Conservation (phyloP, 2,888 invertebrate genomes). For the Meganola albula region DNA sequence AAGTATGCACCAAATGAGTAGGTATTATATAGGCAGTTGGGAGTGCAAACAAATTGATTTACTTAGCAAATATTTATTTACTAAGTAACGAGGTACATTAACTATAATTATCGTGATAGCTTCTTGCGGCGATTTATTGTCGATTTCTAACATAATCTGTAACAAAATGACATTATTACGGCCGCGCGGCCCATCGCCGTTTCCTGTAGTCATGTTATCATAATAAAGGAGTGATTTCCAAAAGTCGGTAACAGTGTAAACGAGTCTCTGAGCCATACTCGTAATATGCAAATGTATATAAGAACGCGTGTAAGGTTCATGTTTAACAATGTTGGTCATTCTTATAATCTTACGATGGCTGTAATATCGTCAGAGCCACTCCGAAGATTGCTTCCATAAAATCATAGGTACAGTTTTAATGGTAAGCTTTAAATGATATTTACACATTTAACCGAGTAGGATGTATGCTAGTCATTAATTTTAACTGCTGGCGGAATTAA, state of each 20-base stretch:
- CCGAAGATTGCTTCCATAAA: slow-evolving; percentile 13
- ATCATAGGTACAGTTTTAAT: too few relatives aligned
- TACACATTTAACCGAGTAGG: too few relatives aligned
- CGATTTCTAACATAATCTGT: slow-evolving; percentile 42
- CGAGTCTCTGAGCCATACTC: slow-evolving; percentile 19
- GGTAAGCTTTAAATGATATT: too few relatives aligned
- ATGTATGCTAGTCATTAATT: too few relatives aligned
- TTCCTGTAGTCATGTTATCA: slow-evolving; percentile 37
- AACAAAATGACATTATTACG: slow-evolving; percentile 45
- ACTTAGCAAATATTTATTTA: slow-evolving; percentile 7
- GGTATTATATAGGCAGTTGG: too few relatives aligned
- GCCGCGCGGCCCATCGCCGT: slow-evolving; percentile 30
- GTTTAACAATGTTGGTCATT: slow-evolving; percentile 20
- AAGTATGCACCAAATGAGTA: too few relatives aligned
- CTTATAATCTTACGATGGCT: slow-evolving; percentile 18
- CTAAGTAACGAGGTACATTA: too few relatives aligned
- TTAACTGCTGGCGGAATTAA: too few relatives aligned
- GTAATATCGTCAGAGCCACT: slow-evolving; percentile 7
- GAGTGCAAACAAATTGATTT: not conserved
- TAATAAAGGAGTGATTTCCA: slow-evolving; percentile 35
- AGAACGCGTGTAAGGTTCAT: slow-evolving; percentile 13
- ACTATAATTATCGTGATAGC: slow-evolving; percentile 21
- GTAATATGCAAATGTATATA: slow-evolving; percentile 19
- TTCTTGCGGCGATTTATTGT: slow-evolving; percentile 34
- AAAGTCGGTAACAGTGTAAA: slow-evolving; percentile 30